Percentiles rank a stretch among this genome's conserved stretches.
phyloP scores from a whole-genome alignment of 1,140 invertebrate genomes.

The Pogonomyrmex barbatus region DNA sequence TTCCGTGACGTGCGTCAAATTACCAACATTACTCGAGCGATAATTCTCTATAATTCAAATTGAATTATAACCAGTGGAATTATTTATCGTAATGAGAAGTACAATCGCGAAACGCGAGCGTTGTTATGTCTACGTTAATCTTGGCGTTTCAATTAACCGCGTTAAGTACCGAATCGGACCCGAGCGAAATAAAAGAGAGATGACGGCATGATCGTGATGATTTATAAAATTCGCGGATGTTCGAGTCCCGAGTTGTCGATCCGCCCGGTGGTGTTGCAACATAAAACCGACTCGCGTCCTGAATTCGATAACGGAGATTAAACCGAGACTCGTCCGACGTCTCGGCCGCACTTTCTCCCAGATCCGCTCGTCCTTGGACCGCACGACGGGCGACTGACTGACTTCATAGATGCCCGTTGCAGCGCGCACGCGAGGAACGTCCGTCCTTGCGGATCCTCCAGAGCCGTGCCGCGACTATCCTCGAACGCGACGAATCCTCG shows the following conservation, averaged over 20 bases:
- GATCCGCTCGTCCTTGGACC: constrained; percentile 66
- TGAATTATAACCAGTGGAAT: not conserved
- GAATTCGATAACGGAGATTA: constrained; percentile 68
- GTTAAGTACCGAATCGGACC: not conserved
- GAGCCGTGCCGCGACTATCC: not conserved
- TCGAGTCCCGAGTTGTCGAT: not conserved
- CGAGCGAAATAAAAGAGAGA: not conserved
- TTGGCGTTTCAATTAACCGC: not conserved
- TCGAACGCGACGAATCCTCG: not conserved
- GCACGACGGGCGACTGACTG: constrained; percentile 25
- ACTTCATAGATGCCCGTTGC: constrained; percentile 38
- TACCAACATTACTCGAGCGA: not conserved
- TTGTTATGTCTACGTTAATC: not conserved
- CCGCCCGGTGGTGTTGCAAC: constrained; percentile 19
- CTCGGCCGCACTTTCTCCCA: constrained; percentile 67
- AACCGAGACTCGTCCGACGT: constrained; percentile 52
- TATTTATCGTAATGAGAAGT: not conserved
- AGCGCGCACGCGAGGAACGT: constrained; percentile 47
- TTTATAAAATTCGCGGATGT: constrained; percentile 12
- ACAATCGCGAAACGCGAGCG: not conserved
- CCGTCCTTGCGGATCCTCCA: constrained; percentile 49
- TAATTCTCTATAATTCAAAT: not conserved
- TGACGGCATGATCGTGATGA: not conserved
- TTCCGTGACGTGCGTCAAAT: not conserved
- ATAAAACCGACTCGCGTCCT: constrained; percentile 30